These are phyloP conservation scores for Standfussiana lucernea DNA, from an alignment of 2,888 invertebrate species.

Conservation along the genomic window DNA sequence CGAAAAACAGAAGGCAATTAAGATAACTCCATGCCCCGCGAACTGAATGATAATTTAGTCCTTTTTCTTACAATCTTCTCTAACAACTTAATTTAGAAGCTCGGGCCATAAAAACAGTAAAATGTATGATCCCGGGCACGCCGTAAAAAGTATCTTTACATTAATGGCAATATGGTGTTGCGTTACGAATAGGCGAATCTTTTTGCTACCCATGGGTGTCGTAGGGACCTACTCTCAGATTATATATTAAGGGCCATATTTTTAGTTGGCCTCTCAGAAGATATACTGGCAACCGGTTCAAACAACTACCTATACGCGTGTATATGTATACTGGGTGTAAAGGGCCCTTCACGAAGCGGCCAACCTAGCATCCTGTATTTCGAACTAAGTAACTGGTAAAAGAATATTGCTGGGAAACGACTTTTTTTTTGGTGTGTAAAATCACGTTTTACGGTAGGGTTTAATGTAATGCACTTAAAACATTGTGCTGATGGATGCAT, in stretches of 20 bases:
- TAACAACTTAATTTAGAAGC: slow-evolving; percentile 28
- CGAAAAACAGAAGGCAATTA: slow-evolving; percentile 47
- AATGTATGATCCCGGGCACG: slow-evolving; percentile 37
- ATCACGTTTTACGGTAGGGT: too few species aligned
- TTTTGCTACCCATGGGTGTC: slow-evolving; percentile 36
- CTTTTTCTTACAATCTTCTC: slow-evolving; percentile 35
- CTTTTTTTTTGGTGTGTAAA: too few species aligned
- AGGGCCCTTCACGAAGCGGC: too few species aligned
- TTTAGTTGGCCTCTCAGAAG: neutral
- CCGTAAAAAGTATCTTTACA: slow-evolving; percentile 43
- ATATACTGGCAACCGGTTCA: neutral
- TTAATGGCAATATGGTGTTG: slow-evolving; percentile 45
- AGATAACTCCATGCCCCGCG: slow-evolving; percentile 14
- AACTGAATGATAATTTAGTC: slow-evolving; percentile 39
- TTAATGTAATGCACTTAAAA: too few species aligned
- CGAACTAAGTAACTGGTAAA: too few species aligned
- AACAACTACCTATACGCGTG: neutral
- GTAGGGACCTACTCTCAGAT: slow-evolving; percentile 10
- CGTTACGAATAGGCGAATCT: slow-evolving; percentile 44
- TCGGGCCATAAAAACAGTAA: slow-evolving; percentile 11
- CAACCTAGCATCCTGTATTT: too few species aligned
- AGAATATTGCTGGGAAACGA: too few species aligned
- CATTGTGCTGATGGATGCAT: neutral
- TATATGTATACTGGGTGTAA: too few species aligned
- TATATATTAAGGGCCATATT: slow-evolving; percentile 5